phyloP scores from a whole-genome alignment of 2,888 invertebrate species.

The Pollenia angustigena region DNA sequence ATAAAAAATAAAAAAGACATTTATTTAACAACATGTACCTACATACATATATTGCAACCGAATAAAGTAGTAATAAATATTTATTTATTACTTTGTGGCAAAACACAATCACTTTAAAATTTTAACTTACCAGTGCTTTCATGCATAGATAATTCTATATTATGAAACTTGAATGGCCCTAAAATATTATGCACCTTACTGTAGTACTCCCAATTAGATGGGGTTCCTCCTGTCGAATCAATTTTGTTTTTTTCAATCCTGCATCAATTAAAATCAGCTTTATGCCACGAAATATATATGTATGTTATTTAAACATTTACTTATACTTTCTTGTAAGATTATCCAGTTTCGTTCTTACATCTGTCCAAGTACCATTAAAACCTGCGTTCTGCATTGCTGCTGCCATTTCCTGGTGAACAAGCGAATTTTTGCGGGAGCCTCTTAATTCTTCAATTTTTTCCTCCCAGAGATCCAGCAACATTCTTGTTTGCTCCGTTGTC shows the following conservation, averaged over 20 bases:
- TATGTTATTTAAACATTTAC: not conserved
- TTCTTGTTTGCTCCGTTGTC: not conserved
- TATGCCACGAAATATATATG: not conserved
- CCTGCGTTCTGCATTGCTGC: not conserved
- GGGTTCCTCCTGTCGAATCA: not conserved
- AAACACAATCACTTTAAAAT: too few species aligned
- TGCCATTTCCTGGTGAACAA: constrained; percentile 19
- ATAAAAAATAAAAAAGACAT: too few species aligned
- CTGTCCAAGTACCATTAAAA: not conserved
- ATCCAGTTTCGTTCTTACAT: constrained; percentile 10
- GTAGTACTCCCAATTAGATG: not conserved
- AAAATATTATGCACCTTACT: not conserved
- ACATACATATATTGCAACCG: too few species aligned
- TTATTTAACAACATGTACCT: too few species aligned
- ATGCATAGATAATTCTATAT: not conserved
- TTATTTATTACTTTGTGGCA: too few species aligned
- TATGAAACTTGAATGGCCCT: not conserved
- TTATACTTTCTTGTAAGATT: constrained; percentile 15
- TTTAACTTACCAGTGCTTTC: not conserved
- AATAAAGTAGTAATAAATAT: too few species aligned
- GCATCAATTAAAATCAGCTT: too few species aligned
- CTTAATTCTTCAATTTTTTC: constrained; percentile 13
- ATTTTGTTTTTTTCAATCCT: not conserved
- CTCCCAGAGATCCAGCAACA: constrained; percentile 25
- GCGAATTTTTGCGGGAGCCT: constrained; percentile 6